These are phyloP conservation scores for Hydrotaea cyrtoneurina DNA, from an alignment of 2,888 invertebrate genomes.

Conservation along the genomic window DNA sequence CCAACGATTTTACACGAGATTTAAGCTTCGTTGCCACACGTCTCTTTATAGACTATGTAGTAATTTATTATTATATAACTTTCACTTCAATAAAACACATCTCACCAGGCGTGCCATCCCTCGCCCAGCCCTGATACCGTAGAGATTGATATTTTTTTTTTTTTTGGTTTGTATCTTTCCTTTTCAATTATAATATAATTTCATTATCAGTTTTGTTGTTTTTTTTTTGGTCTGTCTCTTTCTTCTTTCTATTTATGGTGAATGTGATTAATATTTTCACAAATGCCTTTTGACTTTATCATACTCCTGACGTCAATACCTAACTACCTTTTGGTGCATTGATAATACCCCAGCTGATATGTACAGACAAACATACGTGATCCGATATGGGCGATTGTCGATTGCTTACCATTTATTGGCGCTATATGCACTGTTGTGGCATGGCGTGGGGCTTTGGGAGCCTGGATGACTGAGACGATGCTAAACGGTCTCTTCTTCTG, in stretches of 20 bases:
- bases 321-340: constrained; percentile 41
- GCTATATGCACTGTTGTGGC: not conserved
- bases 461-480: no score
- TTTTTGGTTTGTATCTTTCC: not conserved
- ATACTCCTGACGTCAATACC: constrained; percentile 57
- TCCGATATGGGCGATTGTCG: no score
- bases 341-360: constrained; percentile 35
- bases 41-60: no score
- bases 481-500: not conserved
- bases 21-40: no score
- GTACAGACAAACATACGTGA: not conserved
- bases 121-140: no score
- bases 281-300: constrained; percentile 65
- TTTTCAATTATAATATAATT: constrained; percentile 22
- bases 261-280: constrained; percentile 64
- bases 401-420: not conserved
- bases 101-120: no score
- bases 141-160: no score
- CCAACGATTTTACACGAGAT: no score
- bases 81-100: no score
- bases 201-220: constrained; percentile 19
- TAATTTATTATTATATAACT: no score
- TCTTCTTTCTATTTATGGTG: constrained; percentile 42
- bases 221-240: not conserved
- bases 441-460: no score